Evolutionary conservation across 1,140 invertebrate species (phyloP).

Genomic region (Caenorhabditis tropicalis): DNA sequence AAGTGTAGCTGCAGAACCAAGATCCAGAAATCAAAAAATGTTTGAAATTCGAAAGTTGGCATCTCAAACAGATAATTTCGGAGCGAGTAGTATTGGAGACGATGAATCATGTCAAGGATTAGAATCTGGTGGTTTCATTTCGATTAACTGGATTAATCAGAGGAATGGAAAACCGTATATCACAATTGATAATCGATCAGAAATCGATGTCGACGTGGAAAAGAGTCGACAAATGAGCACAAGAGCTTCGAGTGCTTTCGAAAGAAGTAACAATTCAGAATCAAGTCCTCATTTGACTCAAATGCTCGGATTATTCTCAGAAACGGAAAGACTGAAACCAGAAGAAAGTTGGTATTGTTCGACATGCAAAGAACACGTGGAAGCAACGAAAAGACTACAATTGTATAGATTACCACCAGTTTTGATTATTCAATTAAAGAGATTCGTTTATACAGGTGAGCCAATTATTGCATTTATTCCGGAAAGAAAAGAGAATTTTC

Average conservation of each 20-base stretch:
- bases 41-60: constrained; percentile 18
- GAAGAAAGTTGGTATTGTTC: constrained; percentile 75
- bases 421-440: constrained; percentile 75
- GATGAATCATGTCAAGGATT: background rate
- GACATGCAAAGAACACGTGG: constrained; percentile 73
- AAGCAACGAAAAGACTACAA: constrained; percentile 74
- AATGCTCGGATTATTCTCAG: constrained; percentile 75
- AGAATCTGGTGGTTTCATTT: constrained; percentile 28
- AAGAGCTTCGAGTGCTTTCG: background rate
- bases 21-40: constrained; percentile 16
- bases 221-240: background rate
- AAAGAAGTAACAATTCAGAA: constrained; percentile 48
- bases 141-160: constrained; percentile 57
- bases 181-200: constrained; percentile 48
- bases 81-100: constrained; percentile 8
- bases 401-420: constrained; percentile 74
- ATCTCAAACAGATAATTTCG: background rate
- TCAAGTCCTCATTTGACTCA: constrained; percentile 73
- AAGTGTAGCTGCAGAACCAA: constrained; percentile 29
- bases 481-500: constrained; percentile 75
- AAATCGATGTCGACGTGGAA: constrained; percentile 51
- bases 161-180: constrained; percentile 56
- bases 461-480: constrained; percentile 62
- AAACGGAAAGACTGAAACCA: constrained; percentile 75
- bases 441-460: constrained; percentile 74